Evolutionary conservation across 2,113 vertebrate species (phyloP).

Genomic region (Etheostoma cragini): DNA sequence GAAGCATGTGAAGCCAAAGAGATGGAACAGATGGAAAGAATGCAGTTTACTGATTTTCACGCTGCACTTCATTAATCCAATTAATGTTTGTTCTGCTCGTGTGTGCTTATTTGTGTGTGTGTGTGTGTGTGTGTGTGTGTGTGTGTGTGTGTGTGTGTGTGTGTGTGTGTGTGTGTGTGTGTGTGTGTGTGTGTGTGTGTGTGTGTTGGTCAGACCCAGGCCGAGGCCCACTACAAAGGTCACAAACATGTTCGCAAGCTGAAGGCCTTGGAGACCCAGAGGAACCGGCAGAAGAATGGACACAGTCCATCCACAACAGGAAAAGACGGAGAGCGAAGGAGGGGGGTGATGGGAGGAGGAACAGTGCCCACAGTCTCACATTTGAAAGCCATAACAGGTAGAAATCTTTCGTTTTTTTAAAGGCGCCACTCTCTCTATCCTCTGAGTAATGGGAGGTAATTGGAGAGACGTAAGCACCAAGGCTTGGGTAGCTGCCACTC

Average conservation of each 20-base stretch:
- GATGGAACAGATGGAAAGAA: constrained; percentile 61
- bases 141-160: constrained; percentile 5
- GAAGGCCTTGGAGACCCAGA: constrained; percentile 92
- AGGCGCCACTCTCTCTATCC: constrained; percentile 5
- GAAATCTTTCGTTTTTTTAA: constrained; percentile 42
- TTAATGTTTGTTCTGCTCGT: background rate
- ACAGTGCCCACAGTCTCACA: constrained; percentile 34
- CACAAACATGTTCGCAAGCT: constrained; percentile 96
- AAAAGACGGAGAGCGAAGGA: constrained; percentile 60
- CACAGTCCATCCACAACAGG: constrained; percentile 30
- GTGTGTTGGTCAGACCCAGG: constrained; percentile 90
- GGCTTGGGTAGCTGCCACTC: constrained; percentile 71
- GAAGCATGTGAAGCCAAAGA: constrained; percentile 55
- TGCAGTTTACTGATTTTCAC: constrained; percentile 59
- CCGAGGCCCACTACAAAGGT: constrained; percentile 98
- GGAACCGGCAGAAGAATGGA: constrained; percentile 71
- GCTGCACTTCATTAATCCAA: constrained; percentile 39
- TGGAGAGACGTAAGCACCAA: constrained; percentile 48
- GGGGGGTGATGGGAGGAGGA: constrained; percentile 38
- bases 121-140: background rate
- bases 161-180: constrained; percentile 24
- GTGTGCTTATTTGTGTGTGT: constrained; percentile 13
- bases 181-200: constrained; percentile 15
- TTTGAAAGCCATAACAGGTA: constrained; percentile 70
- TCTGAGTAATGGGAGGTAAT: constrained; percentile 62